Base-by-base conservation (phyloP, 2,797 vertebrate genomes). In the Gouania willdenowi region DNA sequence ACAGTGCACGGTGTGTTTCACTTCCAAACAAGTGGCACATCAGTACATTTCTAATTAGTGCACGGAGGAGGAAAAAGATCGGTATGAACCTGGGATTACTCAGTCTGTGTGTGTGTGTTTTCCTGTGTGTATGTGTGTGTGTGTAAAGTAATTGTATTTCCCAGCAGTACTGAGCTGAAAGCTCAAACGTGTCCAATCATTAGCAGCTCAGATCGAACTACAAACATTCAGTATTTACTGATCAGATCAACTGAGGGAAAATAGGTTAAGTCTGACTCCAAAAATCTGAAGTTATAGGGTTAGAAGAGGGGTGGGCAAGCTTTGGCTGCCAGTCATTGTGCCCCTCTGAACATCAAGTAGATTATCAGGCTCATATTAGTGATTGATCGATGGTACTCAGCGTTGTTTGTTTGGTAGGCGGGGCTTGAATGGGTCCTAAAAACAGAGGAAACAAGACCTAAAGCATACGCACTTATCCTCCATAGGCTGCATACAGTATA, bases 141-240 rank as follows among this genome's bases (percentile, higher is more conserved):
- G n/a, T 72, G 64, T 49, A 60, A 69, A 72, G 75, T 84, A 81
- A 88, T 87, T 88, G 84, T 82, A 80, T 83, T 85, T 83, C 74
- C 66, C 84, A 62, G 69, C 78, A 65, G 61, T 36, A 40, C 54
- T 39, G 60, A 58, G 63, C 33, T 61, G 63, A 60, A 41, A 58
- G 53, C 58, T 84, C 75, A 84, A 73, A 85, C 60, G 52, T 81
- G 79, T 86, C 79, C 79, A 84, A 84, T 81, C 73, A 71, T 33
- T 62, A 78, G 54, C 53, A 77, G 79, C 87, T 86, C 86, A 81
- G 81, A 88, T 85, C 64, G 37, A 65, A 66, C 69, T 69, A 64
- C 85, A 86, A 86, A 87, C 78, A 67, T 84, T 75, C 77, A 84
- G 85, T 87, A 87, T 88, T 89, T 85, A 87, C 60, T 8, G 52